phyloP scores from a whole-genome alignment of 2,888 invertebrate genomes.

The Volucella inanis region DNA sequence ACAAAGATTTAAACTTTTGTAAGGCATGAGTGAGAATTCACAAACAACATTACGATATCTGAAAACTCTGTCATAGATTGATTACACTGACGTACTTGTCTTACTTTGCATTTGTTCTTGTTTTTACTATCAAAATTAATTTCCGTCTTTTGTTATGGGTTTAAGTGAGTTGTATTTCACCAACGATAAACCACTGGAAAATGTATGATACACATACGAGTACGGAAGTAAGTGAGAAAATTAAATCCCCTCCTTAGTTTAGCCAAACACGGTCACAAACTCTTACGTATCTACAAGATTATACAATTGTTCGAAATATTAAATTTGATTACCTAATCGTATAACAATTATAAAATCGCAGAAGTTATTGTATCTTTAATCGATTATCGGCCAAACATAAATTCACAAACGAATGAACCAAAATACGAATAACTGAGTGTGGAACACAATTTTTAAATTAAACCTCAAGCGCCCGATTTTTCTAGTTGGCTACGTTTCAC shows the following conservation, averaged over 20 bases:
- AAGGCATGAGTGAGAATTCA: no score
- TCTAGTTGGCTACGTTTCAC: slow-evolving; percentile 12
- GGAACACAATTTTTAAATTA: background rate
- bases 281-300: background rate
- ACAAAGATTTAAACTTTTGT: no score
- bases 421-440: background rate
- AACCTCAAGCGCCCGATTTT: slow-evolving; percentile 2
- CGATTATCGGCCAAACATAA: slow-evolving; percentile 30
- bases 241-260: background rate
- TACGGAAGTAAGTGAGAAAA: no score
- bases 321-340: slow-evolving; percentile 20
- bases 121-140: no score
- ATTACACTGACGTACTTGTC: no score
- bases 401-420: slow-evolving; percentile 1
- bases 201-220: no score
- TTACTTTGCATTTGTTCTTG: no score
- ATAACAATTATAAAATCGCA: background rate
- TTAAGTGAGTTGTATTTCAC: no score
- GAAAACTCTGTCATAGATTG: no score
- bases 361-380: slow-evolving; percentile 35
- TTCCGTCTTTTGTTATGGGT: no score
- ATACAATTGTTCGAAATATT: background rate
- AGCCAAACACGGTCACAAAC: background rate
- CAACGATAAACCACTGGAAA: no score
- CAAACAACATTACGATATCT: no score